These are phyloP conservation scores for Propithecus deckenii DNA, from an alignment of 2,797 vertebrate genomes.

Conservation along the genomic window DNA sequence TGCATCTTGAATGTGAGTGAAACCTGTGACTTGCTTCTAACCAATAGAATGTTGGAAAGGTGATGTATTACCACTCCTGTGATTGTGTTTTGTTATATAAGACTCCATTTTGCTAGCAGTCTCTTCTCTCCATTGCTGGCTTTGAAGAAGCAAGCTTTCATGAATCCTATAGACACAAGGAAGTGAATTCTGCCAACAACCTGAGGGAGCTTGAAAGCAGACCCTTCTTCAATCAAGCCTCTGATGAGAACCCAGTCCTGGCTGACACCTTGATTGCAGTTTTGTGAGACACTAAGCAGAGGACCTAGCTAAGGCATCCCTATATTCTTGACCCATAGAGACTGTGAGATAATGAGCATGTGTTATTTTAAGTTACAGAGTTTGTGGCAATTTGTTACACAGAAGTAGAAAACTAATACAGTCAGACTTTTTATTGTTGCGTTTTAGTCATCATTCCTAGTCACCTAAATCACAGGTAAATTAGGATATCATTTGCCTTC, in stretches of 20 bases:
- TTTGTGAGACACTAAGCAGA: constrained; percentile 21
- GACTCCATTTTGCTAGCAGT: neutral
- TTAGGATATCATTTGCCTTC: constrained; percentile 28
- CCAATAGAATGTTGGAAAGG: neutral
- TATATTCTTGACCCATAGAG: neutral
- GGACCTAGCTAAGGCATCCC: neutral
- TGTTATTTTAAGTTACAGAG: neutral
- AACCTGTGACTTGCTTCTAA: constrained; percentile 20
- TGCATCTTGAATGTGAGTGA: neutral
- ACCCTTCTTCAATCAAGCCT: neutral
- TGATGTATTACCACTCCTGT: neutral
- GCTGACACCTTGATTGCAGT: neutral
- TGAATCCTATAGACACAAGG: neutral
- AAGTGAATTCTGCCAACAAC: constrained; percentile 3
- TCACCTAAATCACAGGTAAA: neutral
- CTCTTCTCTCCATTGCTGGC: neutral
- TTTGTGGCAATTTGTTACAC: neutral
- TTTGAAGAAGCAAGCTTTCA: neutral
- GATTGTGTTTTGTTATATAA: neutral
- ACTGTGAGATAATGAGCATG: constrained; percentile 18
- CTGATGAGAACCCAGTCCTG: neutral
- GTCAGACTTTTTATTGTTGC: neutral
- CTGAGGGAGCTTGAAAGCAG: neutral
- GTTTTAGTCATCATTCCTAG: neutral
- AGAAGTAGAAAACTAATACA: neutral